Evolutionary conservation across 2,113 vertebrate species (phyloP).

Genomic region (Piaya cayana): DNA sequence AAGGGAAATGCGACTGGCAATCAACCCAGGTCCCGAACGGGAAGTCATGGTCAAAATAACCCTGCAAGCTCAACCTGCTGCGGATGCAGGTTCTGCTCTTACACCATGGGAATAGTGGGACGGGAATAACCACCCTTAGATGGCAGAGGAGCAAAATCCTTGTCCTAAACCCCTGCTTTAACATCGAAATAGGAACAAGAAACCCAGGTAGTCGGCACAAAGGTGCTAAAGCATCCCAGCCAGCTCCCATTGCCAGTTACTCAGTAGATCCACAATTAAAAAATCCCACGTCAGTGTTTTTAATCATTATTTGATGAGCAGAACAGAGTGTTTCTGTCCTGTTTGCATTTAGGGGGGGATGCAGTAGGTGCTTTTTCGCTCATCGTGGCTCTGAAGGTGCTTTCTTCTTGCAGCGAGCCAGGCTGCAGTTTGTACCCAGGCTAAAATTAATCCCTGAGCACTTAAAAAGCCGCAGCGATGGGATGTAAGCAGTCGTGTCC

Average conservation of each 20-base stretch:
- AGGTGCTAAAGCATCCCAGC: neutral
- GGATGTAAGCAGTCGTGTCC: neutral
- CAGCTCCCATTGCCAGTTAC: neutral
- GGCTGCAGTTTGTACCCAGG: neutral
- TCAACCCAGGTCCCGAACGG: neutral
- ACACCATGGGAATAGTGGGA: accelerated
- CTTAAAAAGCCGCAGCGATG: neutral
- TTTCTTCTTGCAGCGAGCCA: neutral
- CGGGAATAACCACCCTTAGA: neutral
- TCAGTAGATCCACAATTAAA: neutral
- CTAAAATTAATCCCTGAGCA: neutral
- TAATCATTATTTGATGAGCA: neutral
- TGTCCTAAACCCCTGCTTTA: neutral
- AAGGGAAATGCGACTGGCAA: neutral
- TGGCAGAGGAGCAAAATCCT: neutral
- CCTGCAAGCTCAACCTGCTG: neutral
- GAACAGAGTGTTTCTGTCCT: accelerated
- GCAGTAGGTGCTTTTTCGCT: neutral
- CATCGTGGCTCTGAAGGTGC: neutral
- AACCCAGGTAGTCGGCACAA: accelerated
- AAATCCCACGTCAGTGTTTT: neutral
- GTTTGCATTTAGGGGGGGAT: neutral
- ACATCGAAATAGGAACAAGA: neutral
- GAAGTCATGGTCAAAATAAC: neutral
- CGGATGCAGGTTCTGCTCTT: accelerated